These are phyloP conservation scores for Cynaeus angustus DNA, from an alignment of 2,888 invertebrate species.

Conservation along the genomic window DNA sequence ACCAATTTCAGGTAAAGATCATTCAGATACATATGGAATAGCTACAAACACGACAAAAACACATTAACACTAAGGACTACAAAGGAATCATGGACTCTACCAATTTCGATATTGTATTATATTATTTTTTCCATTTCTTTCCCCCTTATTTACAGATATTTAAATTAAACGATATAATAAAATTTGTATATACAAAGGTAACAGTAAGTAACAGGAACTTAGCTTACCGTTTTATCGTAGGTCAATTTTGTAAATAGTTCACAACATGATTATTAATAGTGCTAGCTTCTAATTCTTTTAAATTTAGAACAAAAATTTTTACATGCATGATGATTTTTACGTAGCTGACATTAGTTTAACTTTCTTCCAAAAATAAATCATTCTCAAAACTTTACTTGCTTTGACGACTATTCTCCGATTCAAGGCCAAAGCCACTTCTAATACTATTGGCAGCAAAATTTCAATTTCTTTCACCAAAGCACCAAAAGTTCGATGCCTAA, in stretches of 20 bases:
- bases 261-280: slow-evolving; percentile 30
- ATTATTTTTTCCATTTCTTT: slow-evolving; percentile 24
- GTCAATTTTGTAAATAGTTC: slow-evolving; percentile 40
- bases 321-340: slow-evolving; percentile 39
- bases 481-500: slow-evolving; percentile 41
- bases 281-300: slow-evolving; percentile 40
- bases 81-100: slow-evolving; percentile 25
- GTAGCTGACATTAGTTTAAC: slow-evolving; percentile 32
- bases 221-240: slow-evolving; percentile 33
- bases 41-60: slow-evolving; percentile 47
- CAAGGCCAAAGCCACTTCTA: slow-evolving; percentile 25
- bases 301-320: slow-evolving; percentile 26
- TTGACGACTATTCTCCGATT: slow-evolving; percentile 28
- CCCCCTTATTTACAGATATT: slow-evolving; percentile 29
- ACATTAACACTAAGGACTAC: slow-evolving; percentile 39
- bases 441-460: slow-evolving; percentile 36
- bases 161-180: slow-evolving; percentile 28
- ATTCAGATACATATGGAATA: slow-evolving; percentile 41
- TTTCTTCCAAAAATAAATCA: slow-evolving; percentile 23
- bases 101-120: slow-evolving; percentile 16
- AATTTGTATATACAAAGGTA: slow-evolving; percentile 30
- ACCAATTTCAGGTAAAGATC: slow-evolving; percentile 92
- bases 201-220: slow-evolving; percentile 45
- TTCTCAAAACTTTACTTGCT: slow-evolving; percentile 34
- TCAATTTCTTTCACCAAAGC: slow-evolving; percentile 38